Conservation (phyloP, 1,140 invertebrate species). For the Heliothis virescens region DNA sequence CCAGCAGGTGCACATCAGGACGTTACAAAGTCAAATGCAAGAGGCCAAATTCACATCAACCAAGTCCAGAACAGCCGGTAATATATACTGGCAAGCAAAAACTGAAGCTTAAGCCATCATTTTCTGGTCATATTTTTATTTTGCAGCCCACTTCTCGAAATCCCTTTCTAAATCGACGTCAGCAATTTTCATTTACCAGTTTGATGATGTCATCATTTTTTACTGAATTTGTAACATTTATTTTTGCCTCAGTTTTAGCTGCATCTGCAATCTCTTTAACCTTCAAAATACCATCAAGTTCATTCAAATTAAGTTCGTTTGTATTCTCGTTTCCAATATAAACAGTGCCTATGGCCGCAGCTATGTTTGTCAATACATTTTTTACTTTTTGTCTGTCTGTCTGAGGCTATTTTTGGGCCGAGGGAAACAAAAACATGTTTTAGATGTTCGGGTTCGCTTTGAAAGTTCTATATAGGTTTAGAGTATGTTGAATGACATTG, state of each 20-base stretch:
- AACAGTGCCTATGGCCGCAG: conserved; percentile 37
- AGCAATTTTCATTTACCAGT: too few relatives aligned
- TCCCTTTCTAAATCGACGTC: too few relatives aligned
- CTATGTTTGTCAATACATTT: conserved; percentile 39
- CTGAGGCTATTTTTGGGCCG: conserved; percentile 49
- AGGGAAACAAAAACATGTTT: conserved; percentile 49
- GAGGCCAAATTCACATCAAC: background rate
- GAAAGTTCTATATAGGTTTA: conserved; percentile 23
- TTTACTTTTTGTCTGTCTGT: conserved; percentile 50
- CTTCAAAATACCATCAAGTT: background rate
- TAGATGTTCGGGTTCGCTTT: conserved; percentile 35
- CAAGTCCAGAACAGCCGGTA: background rate
- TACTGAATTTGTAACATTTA: too few relatives aligned
- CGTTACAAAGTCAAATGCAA: conserved; percentile 18
- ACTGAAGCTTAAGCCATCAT: too few relatives aligned
- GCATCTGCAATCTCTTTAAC: conserved; percentile 6
- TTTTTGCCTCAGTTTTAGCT: too few relatives aligned
- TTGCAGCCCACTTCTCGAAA: too few relatives aligned
- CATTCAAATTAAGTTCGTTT: background rate
- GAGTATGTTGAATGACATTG: conserved; percentile 27
- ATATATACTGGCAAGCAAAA: background rate
- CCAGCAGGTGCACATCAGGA: conserved; percentile 12
- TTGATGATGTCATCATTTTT: too few relatives aligned
- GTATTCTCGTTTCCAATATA: conserved; percentile 19
- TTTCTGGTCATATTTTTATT: too few relatives aligned